Base-by-base conservation (phyloP, 2,888 invertebrate genomes). In the Parochlus steinenii region DNA sequence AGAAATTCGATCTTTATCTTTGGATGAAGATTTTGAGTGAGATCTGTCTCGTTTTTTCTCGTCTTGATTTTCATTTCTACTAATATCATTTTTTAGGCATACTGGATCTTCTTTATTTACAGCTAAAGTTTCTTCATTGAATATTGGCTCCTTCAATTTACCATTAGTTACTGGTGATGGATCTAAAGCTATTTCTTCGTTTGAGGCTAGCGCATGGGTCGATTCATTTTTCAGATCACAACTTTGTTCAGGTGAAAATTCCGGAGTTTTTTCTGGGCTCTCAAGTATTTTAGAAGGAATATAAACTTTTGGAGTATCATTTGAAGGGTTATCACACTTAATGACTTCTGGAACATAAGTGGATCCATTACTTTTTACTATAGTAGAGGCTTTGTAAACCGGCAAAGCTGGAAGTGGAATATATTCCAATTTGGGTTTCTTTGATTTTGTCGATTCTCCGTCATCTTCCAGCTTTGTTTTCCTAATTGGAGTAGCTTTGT, bases 381-480 rank as follows among this genome's bases (percentile, higher is more conserved):
- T 28, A 14, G 11, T 15, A 8, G 34, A n/a, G 22, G 34, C 19
- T 22, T 23, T 34, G 17, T 34, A 34, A 15, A 28, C 23, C 17
- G 35, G 14, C 6, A 32, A 16, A 8, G 38, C 55, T 1, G 58
- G 58, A 33, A 39, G 27, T 2, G 42, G 42, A 15, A 54, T 50
- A 42, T 59, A 59, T 42, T 59, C 59, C 17, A 59, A 41, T 30
- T 53, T 55, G 1, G 45, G 45, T 18, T 52, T 51, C 37, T 53
- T 55, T 5, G 44, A 43, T 2, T 6, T 16, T 3, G 30, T 7
- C n/a, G 12, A 11, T 8, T 20, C 18, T 6, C 48, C 41, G 12
- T 45, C 32, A 12, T 39, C 33, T 16, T 43, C 41, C 6, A 45
- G 19, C 15, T 28, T 20, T 28, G 19, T 6, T 5, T 10, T n/a